Base-by-base conservation (phyloP, 2,888 invertebrate genomes). In the Heteropelma amictum region DNA sequence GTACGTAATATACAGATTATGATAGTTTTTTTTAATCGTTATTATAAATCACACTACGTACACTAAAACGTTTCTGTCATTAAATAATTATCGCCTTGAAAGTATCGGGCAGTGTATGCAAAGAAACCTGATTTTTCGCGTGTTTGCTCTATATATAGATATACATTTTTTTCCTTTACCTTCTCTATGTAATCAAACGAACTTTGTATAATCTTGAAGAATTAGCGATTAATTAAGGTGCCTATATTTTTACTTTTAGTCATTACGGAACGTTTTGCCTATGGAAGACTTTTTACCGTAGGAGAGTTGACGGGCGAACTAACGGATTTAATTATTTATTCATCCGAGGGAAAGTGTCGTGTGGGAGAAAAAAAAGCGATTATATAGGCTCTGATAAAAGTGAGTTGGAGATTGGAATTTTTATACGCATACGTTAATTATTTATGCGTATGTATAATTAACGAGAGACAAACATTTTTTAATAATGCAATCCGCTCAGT, bases 161-260 rank as follows among this genome's bases (percentile, higher is more conserved):
- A 28, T 30, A 40, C 30, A 4, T 40, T 53, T 49, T 30, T 63
- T 21, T 51, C 6, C 10, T 23, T 67, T 63, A 12, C 28, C 45
- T 10, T 38, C 33, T 51, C 72, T 79, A 77, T 74, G 74, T 83
- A 85, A 84, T 83, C 78, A 81, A 83, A 83, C 68, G 58, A 79
- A 56, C 68, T 78, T 80, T 82, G 79, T 83, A 81, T 84, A 80
- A 86, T 30, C 84, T 83, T 82, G 82, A 81, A 81, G 80, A 74
- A 81, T 74, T 82, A 61, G 74, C 84, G 84, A 77, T 67, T 77
- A 42, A 77, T 84, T 84, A 83, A 82, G 77, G 76, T 80, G 77
- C 74, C 72, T 81, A 81, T 69, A 17, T 33, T 58, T 42, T 51
- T 40, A 23, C 23, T 56, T 42, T 28, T 42, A 14, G 21, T 56